Conservation (phyloP, 2,797 vertebrate species). For the Chanos chanos region DNA sequence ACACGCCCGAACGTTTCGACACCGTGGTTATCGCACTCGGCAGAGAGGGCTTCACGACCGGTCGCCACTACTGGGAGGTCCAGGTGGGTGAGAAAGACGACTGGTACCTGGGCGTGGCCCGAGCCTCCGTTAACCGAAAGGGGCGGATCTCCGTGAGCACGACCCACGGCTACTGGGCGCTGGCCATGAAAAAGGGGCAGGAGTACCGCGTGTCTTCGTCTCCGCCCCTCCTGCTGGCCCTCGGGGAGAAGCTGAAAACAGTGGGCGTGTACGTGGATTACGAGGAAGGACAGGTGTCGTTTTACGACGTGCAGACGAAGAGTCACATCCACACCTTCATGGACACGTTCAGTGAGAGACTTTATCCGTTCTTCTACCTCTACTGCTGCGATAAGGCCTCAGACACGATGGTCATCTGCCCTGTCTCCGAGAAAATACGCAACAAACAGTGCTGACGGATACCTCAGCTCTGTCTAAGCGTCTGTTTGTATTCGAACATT, state of each 20-base stretch:
- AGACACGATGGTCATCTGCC: slow-evolving; percentile 66
- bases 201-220: slow-evolving; percentile 69
- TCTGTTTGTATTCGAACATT: neutral
- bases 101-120: slow-evolving; percentile 82
- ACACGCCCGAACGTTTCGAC: slow-evolving; percentile 74
- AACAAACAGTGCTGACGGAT: slow-evolving; percentile 57
- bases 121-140: slow-evolving; percentile 70
- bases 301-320: slow-evolving; percentile 63
- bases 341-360: slow-evolving; percentile 64
- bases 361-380: slow-evolving; percentile 75
- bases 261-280: slow-evolving; percentile 74
- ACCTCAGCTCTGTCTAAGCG: neutral
- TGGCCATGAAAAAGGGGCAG: slow-evolving; percentile 74
- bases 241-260: slow-evolving; percentile 54
- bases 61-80: slow-evolving; percentile 82
- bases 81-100: slow-evolving; percentile 76
- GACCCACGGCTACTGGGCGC: slow-evolving; percentile 73
- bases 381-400: slow-evolving; percentile 78
- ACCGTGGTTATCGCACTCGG: slow-evolving; percentile 76
- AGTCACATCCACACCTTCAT: slow-evolving; percentile 71
- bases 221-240: slow-evolving; percentile 54
- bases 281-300: slow-evolving; percentile 74
- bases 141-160: slow-evolving; percentile 71
- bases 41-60: slow-evolving; percentile 62
- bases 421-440: slow-evolving; percentile 47